A percentile compares a stretch with the other conserved stretches of the same genome.
Conservation (phyloP, 2,113 vertebrate genomes). For the Cottus gobio region DNA sequence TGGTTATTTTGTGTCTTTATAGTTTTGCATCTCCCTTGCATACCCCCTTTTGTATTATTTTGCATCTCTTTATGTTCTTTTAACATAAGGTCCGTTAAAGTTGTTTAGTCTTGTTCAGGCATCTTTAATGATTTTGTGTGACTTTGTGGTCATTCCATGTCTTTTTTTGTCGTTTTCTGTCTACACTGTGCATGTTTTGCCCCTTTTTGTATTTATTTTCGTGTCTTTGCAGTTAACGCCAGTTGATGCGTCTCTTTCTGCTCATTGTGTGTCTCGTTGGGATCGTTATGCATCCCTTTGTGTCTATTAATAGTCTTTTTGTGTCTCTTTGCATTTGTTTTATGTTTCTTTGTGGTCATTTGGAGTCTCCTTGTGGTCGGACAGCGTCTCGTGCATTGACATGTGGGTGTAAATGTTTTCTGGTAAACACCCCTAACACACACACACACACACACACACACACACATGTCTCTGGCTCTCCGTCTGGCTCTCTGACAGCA, state of each 20-base stretch:
- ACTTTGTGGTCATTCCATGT: not conserved
- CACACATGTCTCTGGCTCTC: constrained; percentile 19
- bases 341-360: not conserved
- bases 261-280: no score
- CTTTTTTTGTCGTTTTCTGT: no score
- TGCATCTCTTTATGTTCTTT: no score
- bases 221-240: not conserved
- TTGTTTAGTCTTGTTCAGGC: no score
- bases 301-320: not conserved
- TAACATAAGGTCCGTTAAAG: no score
- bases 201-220: not conserved
- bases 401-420: not conserved
- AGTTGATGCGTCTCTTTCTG: no score
- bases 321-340: not conserved
- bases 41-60: no score
- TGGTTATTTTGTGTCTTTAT: no score
- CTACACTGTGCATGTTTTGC: not conserved
- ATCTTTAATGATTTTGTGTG: no score
- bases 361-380: not conserved
- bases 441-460: constrained; percentile 11
- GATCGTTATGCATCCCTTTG: no score
- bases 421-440: constrained; percentile 1
- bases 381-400: not conserved
- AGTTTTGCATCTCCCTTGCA: no score
- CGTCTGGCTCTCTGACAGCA: constrained; percentile 66